Evolutionary conservation across 2,888 invertebrate genomes (phyloP).

Genomic region (Nomada fabriciana): DNA sequence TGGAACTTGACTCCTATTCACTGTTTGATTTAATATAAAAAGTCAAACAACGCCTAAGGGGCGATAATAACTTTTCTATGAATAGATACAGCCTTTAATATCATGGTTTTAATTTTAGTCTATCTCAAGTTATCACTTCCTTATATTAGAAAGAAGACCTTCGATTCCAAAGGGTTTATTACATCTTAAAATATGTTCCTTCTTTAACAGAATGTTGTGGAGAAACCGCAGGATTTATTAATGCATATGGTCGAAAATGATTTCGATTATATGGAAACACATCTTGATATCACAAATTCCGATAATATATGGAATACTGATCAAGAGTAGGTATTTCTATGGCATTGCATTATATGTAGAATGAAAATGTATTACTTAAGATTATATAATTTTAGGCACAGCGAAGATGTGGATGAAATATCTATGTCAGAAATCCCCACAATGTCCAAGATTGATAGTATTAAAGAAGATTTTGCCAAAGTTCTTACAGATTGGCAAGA

Average conservation of each 20-base stretch:
- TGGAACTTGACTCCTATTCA: no score
- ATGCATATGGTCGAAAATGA: constrained; percentile 75
- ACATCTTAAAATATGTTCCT: constrained; percentile 6
- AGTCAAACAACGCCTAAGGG: no score
- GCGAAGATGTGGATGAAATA: constrained; percentile 84
- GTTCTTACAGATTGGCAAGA: constrained; percentile 86
- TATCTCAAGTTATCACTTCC: no score
- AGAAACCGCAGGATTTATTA: constrained; percentile 77
- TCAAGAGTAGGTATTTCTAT: constrained; percentile 81
- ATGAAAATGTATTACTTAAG: constrained; percentile 3
- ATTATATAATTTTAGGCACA: constrained; percentile 76
- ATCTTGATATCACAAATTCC: constrained; percentile 68
- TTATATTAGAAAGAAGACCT: no score
- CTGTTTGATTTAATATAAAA: no score
- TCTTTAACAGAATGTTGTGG: constrained; percentile 72
- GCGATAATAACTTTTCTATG: no score
- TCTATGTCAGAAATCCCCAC: constrained; percentile 80
- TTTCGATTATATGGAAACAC: constrained; percentile 77
- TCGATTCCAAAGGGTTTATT: background rate
- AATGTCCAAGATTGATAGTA: constrained; percentile 79
- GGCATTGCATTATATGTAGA: background rate
- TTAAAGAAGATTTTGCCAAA: constrained; percentile 85
- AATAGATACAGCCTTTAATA: no score
- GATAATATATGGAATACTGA: constrained; percentile 79
- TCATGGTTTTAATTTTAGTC: no score